Base-by-base conservation (phyloP, 2,888 invertebrate species). In the Malacosoma neustria region DNA sequence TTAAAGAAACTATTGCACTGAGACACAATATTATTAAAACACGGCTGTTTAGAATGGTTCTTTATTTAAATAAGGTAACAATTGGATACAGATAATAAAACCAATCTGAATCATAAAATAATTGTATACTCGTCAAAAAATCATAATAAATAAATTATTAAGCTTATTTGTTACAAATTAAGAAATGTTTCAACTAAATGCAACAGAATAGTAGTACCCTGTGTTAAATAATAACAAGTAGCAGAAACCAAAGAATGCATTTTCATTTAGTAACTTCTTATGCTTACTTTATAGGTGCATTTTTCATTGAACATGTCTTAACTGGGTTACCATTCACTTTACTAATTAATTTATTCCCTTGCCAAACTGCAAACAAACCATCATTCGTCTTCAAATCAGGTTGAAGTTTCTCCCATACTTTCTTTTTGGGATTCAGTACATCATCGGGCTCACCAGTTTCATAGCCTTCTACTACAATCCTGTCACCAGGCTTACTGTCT, bases 391-490 rank as follows among this genome's bases (percentile, higher is more conserved):
- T 90, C 13, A 95, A 85, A 70, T 94, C 93, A 13, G 86, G 88
- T 72, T 96, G 95, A 30, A 97, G 72, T 72, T 95, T 96, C 56
- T 97, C 97, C 97, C 97, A 98, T n/a, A 96, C 87, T 87, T 98
- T 98, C 80, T 98, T 98, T 75, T 98, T 98, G 0, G 97, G 97
- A 74, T 98, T 97, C 1, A 98, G 80, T 43, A 95, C 91, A 14
- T 92, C 92, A 75, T 97, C 97, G 2, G 96, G 92, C 35, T 87
- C 86, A 12, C 94, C 94, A 38, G 71, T 72, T 72, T 93, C 92
- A 71, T 92, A 94, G 13, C 94, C 94, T 70, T 97, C 96, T 38
- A 97, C 88, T 39, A 91, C 80, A 33, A 99, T 90, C 54, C 90
- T 88, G 43, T 97, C 96, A 14, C 99, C 98, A 11, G 94, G 90